Base-by-base conservation (phyloP, 2,113 vertebrate species). In the Pygoscelis antarcticus region DNA sequence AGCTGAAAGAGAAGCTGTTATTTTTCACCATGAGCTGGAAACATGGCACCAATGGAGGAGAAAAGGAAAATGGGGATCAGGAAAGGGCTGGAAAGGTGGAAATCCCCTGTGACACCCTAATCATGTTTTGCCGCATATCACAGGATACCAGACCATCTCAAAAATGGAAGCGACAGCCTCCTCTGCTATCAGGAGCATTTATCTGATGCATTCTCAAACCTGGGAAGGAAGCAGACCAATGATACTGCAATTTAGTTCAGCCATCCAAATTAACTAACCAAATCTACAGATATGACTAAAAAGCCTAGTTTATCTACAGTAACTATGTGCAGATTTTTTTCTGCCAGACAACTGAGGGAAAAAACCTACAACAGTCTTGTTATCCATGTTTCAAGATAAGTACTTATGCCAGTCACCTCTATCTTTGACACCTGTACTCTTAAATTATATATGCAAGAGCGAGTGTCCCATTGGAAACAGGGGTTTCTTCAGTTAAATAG, bases 51-150 rank as follows among this genome's bases (percentile, higher is more conserved):
- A 0, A 66, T 2, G 4, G 20, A 78, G 38, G 14, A 83, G 44
- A 32, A 69, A 42, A 77, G 65, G 75, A 38, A 93, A 94, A 74
- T 0, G 2, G 47, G 47, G 58, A 46, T 14, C 7, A 9, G 60
- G 46, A 85, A 95, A 89, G 29, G 42, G 44, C 27, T 69, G 54
- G 70, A 47, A 92, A 83, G 87, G 94, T 91, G 74, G 90, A 92
- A 95, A 97, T 87, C 46, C 51, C 55, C 36, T 72, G 42, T 44
- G 89, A 93, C 78, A 93, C 51, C 58, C 44, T 62, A 71, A 77
- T 80, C 30, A 12, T 38, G 34, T 78, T 94, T 89, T 85, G 61
- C 61, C 36, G 32, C 23, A 4, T 55, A 89, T 70, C 66, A 89
- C 32, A 85, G 47, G 62, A 76, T 8, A 89, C 61, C 77, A 92